These are phyloP conservation scores for Proisotoma minuta DNA, from an alignment of 2,888 invertebrate genomes.

Conservation along the genomic window DNA sequence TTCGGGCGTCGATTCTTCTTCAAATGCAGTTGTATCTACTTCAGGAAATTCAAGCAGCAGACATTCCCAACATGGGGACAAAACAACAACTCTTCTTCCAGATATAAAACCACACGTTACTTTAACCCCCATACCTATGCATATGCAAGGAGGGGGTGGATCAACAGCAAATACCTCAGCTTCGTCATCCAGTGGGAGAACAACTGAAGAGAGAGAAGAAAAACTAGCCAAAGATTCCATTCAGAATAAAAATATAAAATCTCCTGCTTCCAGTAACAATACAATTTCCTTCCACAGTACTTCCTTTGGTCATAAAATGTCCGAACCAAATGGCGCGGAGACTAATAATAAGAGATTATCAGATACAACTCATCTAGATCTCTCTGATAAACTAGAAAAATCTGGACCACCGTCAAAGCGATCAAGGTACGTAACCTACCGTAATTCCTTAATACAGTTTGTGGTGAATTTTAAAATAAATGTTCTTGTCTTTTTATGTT, in stretches of 20 bases:
- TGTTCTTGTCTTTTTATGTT: not conserved
- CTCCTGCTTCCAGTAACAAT: no score
- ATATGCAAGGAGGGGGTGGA: slow-evolving; percentile 19
- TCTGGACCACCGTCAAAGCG: slow-evolving; percentile 34
- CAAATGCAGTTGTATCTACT: slow-evolving; percentile 11
- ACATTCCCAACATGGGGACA: slow-evolving; percentile 24
- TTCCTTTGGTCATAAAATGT: no score
- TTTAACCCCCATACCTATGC: slow-evolving; percentile 43
- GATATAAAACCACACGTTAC: slow-evolving; percentile 47
- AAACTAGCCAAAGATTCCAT: no score
- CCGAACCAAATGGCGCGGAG: no score
- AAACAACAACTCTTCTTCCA: slow-evolving; percentile 43
- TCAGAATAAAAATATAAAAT: no score
- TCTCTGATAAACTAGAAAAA: no score
- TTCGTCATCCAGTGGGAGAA: no score
- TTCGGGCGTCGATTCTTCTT: slow-evolving; percentile 26
- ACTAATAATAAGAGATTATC: no score
- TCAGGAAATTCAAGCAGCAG: slow-evolving; percentile 15
- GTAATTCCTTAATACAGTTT: not conserved
- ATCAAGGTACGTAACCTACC: slow-evolving; percentile 27
- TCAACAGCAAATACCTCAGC: no score
- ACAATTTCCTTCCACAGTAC: slow-evolving; percentile 15
- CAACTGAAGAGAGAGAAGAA: slow-evolving; percentile 25
- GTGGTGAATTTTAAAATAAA: not conserved
- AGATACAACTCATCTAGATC: no score